Conservation (phyloP, 2,113 vertebrate species). For the Trichechus manatus region DNA sequence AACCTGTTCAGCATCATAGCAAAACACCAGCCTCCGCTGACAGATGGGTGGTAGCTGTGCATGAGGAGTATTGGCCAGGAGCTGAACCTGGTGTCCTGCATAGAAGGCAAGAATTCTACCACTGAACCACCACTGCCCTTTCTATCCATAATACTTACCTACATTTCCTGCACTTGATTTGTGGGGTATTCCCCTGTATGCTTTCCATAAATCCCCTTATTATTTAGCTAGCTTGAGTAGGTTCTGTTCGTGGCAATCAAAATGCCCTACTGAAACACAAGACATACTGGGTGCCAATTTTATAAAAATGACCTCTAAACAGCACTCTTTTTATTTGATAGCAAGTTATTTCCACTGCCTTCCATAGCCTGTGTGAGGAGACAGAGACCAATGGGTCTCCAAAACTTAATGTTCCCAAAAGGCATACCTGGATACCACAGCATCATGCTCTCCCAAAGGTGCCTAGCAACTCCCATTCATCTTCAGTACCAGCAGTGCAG, state of each 20-base stretch:
- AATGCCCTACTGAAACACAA: background rate
- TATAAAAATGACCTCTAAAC: background rate
- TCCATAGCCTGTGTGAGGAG: background rate
- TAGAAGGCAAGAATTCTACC: background rate
- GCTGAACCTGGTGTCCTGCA: background rate
- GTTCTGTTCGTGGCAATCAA: background rate
- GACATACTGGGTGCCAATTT: background rate
- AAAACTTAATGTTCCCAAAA: background rate
- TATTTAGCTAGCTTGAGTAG: background rate
- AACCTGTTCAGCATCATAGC: background rate
- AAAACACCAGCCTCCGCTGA: background rate
- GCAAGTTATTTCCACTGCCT: background rate
- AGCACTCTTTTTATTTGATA: background rate
- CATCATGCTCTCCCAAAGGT: background rate
- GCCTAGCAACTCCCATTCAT: background rate
- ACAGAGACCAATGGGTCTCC: background rate
- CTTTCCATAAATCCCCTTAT: background rate
- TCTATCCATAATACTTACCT: background rate
- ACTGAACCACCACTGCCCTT: background rate
- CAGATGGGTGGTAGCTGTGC: background rate
- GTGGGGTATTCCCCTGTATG: background rate
- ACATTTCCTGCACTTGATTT: background rate
- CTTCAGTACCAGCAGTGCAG: background rate
- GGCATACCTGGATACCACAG: background rate
- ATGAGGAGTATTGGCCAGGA: background rate